These are phyloP conservation scores for Synchiropus splendidus DNA, from an alignment of 2,113 vertebrate genomes.

Conservation along the genomic window DNA sequence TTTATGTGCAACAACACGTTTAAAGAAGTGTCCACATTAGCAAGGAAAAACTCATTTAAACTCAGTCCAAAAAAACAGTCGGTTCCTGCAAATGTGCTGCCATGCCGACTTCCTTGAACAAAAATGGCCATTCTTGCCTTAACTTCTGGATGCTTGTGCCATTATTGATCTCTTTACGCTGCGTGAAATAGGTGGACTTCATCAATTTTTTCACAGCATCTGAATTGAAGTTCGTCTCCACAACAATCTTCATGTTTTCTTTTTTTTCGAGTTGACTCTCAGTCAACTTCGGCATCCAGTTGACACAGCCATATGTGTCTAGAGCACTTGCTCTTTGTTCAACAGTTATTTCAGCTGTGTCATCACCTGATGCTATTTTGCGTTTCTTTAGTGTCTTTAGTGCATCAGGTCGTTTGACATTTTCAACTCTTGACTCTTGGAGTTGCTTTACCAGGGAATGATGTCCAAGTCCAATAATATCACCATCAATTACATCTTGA, in stretches of 20 bases:
- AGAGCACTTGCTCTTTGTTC: slow-evolving; percentile 5
- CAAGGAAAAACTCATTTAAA: too few species aligned
- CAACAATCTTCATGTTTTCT: slow-evolving; percentile 1
- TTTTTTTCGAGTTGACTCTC: too few species aligned
- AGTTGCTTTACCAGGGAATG: too few species aligned
- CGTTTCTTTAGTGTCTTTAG: too few species aligned
- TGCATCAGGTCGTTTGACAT: neutral
- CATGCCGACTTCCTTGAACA: too few species aligned
- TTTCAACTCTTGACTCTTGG: slow-evolving; percentile 4
- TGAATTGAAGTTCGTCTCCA: neutral
- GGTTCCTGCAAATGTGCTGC: too few species aligned
- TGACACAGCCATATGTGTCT: slow-evolving; percentile 3
- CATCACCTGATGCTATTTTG: neutral
- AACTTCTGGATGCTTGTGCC: neutral
- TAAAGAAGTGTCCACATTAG: too few species aligned
- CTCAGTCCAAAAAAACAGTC: too few species aligned
- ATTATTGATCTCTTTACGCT: slow-evolving; percentile 3
- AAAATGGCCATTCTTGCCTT: neutral
- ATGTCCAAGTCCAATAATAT: too few species aligned
- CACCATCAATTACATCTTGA: too few species aligned
- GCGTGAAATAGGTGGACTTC: slow-evolving; percentile 2
- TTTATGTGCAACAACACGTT: too few species aligned
- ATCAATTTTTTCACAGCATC: neutral
- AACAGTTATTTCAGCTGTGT: slow-evolving; percentile 2
- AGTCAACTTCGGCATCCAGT: too few species aligned